phyloP scores from a whole-genome alignment of 1,140 invertebrate species.

The Drosophila melanogaster region Release_6_plus_ISO1_MT NT_033779.5:15792501-15793000 shows the following conservation, averaged over 20 bases:
- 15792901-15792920: constrained; percentile 75
- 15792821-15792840: constrained; percentile 62
- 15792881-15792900: constrained; percentile 71
- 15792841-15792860: constrained; percentile 54
- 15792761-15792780: constrained; percentile 74
- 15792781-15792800: constrained; percentile 59
- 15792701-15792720: constrained; percentile 55
- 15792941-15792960: constrained; percentile 61
- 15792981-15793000: constrained; percentile 40
- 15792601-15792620: constrained; percentile 57
- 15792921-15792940: background rate
- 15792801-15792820: background rate
- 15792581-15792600: constrained; percentile 52
- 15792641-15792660: background rate
- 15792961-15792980: constrained; percentile 13
- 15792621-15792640: constrained; percentile 26
- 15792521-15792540: constrained; percentile 20
- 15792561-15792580: constrained; percentile 66
- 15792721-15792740: constrained; percentile 34
- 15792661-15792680: background rate
- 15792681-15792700: background rate
- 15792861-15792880: constrained; percentile 30
- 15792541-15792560: constrained; percentile 36
- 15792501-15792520: constrained; percentile 58
- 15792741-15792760: constrained; percentile 58